Evolutionary conservation across 92 coral and sea anemone genomes (phyloP), one percentile per base, ranked within the genome.

Genomic region (Anthopleura xanthogrammica): DNA sequence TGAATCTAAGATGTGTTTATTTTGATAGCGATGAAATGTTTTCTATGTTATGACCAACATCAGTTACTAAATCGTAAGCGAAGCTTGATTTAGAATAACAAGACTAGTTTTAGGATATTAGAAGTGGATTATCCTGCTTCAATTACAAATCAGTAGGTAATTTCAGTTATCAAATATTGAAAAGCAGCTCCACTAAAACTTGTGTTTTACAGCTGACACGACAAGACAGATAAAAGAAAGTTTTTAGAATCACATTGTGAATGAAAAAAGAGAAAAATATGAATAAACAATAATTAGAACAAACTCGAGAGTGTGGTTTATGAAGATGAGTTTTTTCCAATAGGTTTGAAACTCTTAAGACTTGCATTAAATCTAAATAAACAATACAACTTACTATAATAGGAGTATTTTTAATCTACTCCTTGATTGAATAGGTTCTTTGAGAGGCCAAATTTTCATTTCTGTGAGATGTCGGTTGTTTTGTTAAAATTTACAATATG

Each of bases 401-500:
- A 68, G 74, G 19, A 68, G 74, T 68, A 68, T 24, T 68, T 68
- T 68, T 68, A 68, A 68, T 68, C 41, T 68, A 68, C 40, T 68
- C 3, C 74, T 68, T 68, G 74, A 68, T 68, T 68, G 74, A 68
- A 68, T 68, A 12, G 74, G 55, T 23, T 80, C 84, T 68, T 81
- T 77, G 74, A 81, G 74, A 81, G 71, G 65, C 84, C 48, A 71
- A 81, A 62, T 50, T 81, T 70, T 52, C 66, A 77, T 77, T 76
- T 81, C 66, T 68, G 11, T 16, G 20, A n/a, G 64, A n/a, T 16
- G 54, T 17, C 73, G 41, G 77, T 70, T 81, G 77, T 81, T 81
- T 81, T 81, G 77, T 81, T 81, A 68, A 52, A 43, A 81, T 68
- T 50, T 70, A 68, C 20, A 80, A 80, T 39, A 41, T 36, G 74